Evolutionary conservation across 2,888 invertebrate species (phyloP).

Genomic region (Machimus atricapillus): DNA sequence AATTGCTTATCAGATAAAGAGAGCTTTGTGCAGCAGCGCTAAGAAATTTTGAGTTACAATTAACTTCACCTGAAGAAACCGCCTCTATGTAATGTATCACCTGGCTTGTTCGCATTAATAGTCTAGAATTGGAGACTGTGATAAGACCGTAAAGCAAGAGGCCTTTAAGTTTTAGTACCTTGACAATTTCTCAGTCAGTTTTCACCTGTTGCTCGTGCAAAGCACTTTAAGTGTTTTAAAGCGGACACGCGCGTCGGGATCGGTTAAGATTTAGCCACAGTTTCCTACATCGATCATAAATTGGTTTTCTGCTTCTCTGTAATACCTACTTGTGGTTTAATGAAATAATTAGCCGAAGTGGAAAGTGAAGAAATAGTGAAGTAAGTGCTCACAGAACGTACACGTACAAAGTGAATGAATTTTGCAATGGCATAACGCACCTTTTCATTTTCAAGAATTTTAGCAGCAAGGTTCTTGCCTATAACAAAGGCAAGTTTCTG

Average conservation of each 20-base stretch:
- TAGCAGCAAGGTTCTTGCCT: neutral
- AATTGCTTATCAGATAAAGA: neutral
- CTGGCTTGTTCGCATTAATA: neutral
- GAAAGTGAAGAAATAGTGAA: neutral
- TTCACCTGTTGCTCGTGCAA: constrained; percentile 22
- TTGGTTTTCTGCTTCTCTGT: neutral
- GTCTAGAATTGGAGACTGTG: neutral
- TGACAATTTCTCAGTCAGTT: constrained; percentile 24
- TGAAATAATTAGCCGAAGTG: neutral
- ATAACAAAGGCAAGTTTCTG: neutral
- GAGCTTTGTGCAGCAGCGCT: neutral
- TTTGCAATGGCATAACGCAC: neutral
- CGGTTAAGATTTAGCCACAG: neutral
- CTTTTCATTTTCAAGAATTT: constrained; percentile 5
- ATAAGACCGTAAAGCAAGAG: constrained; percentile 11
- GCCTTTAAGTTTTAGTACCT: constrained; percentile 39
- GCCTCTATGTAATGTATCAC: neutral
- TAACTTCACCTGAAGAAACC: neutral
- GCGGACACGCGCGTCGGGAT: neutral
- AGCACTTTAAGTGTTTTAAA: neutral
- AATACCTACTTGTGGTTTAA: neutral
- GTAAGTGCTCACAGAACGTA: neutral
- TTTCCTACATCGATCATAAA: neutral
- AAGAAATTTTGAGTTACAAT: neutral
- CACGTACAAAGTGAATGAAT: neutral